Evolutionary conservation across 2,797 vertebrate genomes (phyloP).

Genomic region (Cottoperca gobio): DNA sequence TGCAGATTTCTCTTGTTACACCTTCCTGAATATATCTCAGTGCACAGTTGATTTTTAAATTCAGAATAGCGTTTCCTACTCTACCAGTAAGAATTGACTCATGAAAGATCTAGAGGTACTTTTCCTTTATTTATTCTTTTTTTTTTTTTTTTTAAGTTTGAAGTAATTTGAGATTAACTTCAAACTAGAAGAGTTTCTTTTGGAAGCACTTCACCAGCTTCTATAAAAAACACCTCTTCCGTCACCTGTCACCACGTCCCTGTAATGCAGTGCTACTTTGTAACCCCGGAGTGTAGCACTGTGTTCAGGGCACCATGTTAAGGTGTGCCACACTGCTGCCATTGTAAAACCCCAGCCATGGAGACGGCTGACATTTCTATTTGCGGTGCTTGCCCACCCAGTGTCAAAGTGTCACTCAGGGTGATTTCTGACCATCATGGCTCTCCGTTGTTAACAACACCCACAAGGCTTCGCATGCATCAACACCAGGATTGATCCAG

Average conservation of each 20-base stretch:
- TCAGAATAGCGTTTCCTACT: conserved; percentile 12
- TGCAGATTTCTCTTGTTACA: conserved; percentile 1
- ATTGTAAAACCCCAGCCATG: conserved; percentile 60
- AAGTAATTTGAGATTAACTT: conserved; percentile 46
- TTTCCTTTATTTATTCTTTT: conserved; percentile 9
- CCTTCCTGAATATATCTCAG: not conserved
- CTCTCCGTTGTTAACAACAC: conserved; percentile 86
- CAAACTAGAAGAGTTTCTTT: conserved; percentile 43
- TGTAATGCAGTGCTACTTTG: conserved; percentile 52
- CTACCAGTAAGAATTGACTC: conserved; percentile 19
- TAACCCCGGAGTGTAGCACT: conserved; percentile 46
- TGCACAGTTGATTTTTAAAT: conserved; percentile 36
- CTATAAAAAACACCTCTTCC: conserved; percentile 41
- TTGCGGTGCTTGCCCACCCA: conserved; percentile 78
- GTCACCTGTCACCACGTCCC: conserved; percentile 63
- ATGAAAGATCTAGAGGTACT: conserved; percentile 25
- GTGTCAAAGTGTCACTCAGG: conserved; percentile 84
- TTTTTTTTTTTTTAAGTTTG: conserved; percentile 40
- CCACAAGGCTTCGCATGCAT: conserved; percentile 75
- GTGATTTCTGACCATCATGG: conserved; percentile 89
- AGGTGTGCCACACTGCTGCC: conserved; percentile 66
- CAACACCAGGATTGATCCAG: conserved; percentile 80
- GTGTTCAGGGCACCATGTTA: conserved; percentile 56
- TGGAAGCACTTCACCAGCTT: conserved; percentile 40
- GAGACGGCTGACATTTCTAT: conserved; percentile 84